These are phyloP conservation scores for Tribolium madens DNA, from an alignment of 1,140 invertebrate species.

Conservation along the genomic window DNA sequence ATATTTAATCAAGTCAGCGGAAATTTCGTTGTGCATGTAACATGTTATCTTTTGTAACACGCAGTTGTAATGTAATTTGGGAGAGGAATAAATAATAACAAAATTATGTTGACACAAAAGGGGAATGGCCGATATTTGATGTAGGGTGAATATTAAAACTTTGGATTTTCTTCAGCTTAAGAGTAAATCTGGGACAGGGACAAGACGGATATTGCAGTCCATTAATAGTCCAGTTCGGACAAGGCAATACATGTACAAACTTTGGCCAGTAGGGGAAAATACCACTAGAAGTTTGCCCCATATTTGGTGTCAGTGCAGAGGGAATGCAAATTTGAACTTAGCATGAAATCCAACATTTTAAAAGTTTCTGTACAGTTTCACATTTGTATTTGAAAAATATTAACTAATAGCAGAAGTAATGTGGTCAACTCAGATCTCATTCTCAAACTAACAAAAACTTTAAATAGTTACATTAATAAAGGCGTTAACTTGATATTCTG, in stretches of 20 bases:
- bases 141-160: conserved; percentile 10
- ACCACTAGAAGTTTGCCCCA: not conserved
- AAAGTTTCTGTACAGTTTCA: too few species aligned
- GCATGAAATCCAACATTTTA: too few species aligned
- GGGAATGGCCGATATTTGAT: not conserved
- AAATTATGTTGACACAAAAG: conserved; percentile 9
- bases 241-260: not conserved
- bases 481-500: too few species aligned
- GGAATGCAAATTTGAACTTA: too few species aligned
- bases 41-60: conserved; percentile 21
- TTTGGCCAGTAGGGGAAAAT: not conserved
- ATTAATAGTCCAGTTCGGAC: not conserved
- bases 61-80: conserved; percentile 22
- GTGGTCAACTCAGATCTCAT: too few species aligned
- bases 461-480: too few species aligned
- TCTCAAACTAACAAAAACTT: too few species aligned
- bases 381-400: too few species aligned
- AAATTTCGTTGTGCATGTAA: conserved; percentile 13
- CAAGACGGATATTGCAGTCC: not conserved
- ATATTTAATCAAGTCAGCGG: conserved; percentile 31
- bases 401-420: too few species aligned
- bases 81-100: conserved; percentile 10
- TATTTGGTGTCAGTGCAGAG: not conserved
- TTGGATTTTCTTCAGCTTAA: not conserved
- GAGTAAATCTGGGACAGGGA: not conserved